Percentiles rank a stretch among this genome's conserved stretches.
Evolutionary conservation across 2,888 invertebrate species (phyloP).

Genomic region (Heliconius ethilla): DNA sequence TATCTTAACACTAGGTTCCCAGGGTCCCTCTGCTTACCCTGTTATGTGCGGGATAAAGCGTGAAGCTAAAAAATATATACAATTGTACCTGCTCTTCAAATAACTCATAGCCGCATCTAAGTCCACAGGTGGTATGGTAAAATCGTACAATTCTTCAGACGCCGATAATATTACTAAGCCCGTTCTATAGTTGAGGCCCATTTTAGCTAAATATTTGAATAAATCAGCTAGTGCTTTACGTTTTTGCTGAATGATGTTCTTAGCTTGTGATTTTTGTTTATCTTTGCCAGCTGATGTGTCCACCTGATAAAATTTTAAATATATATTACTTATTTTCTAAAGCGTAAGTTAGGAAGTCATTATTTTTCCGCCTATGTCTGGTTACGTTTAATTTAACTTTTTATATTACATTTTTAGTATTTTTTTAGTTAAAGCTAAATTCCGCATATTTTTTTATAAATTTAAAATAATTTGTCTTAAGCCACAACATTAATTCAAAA

Average conservation of each 20-base stretch:
- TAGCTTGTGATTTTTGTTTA: conserved; percentile 90
- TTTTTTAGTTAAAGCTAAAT: no score
- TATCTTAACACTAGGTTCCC: neutral
- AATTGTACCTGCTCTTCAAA: conserved; percentile 74
- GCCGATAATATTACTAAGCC: conserved; percentile 85
- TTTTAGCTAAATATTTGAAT: conserved; percentile 88
- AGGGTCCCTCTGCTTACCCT: neutral
- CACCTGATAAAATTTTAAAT: conserved; percentile 51
- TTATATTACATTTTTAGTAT: no score
- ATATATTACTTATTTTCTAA: neutral
- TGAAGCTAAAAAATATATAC: neutral
- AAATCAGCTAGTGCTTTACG: conserved; percentile 92
- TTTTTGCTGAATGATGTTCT: conserved; percentile 91
- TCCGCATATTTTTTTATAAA: no score
- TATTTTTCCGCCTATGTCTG: no score
- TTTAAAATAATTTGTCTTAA: no score
- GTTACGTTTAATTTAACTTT: no score
- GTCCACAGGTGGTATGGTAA: conserved; percentile 87
- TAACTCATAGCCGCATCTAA: conserved; percentile 82
- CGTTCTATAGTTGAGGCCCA: conserved; percentile 91
- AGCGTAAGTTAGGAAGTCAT: no score
- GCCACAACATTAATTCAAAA: no score
- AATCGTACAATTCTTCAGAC: conserved; percentile 80
- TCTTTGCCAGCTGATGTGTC: conserved; percentile 83
- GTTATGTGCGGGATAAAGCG: neutral